These are phyloP conservation scores for Falco punctatus DNA, from an alignment of 2,113 vertebrate genomes.

Conservation along the genomic window DNA sequence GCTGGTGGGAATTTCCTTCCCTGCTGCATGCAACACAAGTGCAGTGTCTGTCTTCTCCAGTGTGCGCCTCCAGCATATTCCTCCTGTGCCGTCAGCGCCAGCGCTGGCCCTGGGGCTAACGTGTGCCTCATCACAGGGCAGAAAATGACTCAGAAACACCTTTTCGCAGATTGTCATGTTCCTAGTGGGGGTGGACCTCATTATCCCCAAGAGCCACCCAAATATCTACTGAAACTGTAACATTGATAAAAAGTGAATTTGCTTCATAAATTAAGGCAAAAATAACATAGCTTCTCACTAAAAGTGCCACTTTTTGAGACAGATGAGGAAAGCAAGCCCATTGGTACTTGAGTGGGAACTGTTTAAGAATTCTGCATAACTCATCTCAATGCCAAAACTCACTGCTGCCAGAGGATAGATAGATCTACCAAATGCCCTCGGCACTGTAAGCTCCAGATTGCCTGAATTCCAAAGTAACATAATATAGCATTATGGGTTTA, in stretches of 20 bases:
- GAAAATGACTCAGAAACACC: background rate
- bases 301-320: background rate
- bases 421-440: background rate
- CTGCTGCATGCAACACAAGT: background rate
- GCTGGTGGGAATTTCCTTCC: background rate
- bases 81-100: background rate
- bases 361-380: background rate
- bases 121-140: background rate
- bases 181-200: background rate
- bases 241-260: background rate
- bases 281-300: background rate
- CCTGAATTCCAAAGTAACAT: background rate
- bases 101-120: accelerated
- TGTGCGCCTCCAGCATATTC: background rate
- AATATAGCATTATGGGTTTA: background rate
- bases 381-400: background rate
- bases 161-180: background rate
- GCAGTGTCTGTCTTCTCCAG: background rate
- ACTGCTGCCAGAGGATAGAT: background rate
- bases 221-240: background rate
- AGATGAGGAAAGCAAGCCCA: background rate
- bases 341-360: background rate
- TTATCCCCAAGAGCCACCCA: background rate
- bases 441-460: background rate
- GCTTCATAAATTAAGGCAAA: background rate